phyloP scores from a whole-genome alignment of 2,797 vertebrate species.

The Characodon lateralis region DNA sequence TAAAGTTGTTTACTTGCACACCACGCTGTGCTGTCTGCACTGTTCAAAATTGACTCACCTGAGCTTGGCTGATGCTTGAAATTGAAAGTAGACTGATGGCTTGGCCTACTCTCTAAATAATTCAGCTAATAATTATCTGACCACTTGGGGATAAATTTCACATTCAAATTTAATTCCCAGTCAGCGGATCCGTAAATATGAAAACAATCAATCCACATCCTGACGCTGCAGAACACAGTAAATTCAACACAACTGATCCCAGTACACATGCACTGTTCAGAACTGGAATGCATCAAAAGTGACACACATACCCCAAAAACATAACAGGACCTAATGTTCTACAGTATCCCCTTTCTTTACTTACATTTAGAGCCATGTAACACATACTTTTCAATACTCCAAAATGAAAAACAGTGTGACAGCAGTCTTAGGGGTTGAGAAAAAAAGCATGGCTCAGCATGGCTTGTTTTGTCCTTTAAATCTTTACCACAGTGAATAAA shows the following conservation, averaged over 20 bases:
- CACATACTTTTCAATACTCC: not conserved
- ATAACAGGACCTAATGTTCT: not conserved
- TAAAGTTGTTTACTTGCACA: not conserved
- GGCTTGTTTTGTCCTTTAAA: slow-evolving; percentile 47
- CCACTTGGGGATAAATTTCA: not conserved
- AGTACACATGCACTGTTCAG: not conserved
- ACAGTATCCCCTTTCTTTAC: not conserved
- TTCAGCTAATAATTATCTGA: too few species aligned
- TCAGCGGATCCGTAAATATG: not conserved
- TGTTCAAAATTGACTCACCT: not conserved
- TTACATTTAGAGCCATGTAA: not conserved
- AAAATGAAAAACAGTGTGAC: not conserved
- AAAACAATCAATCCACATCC: not conserved
- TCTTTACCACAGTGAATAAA: slow-evolving; percentile 53
- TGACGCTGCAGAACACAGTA: not conserved
- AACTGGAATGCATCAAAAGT: not conserved
- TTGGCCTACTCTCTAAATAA: not conserved
- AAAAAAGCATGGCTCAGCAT: slow-evolving; percentile 6
- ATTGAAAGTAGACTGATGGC: not conserved
- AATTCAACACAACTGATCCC: not conserved
- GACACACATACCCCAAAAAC: not conserved
- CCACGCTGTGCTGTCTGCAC: not conserved
- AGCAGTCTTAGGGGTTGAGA: not conserved
- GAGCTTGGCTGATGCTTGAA: not conserved
- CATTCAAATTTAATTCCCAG: not conserved